Base-by-base conservation (phyloP, 2,113 vertebrate species). In the Odocoileus virginianus region DNA sequence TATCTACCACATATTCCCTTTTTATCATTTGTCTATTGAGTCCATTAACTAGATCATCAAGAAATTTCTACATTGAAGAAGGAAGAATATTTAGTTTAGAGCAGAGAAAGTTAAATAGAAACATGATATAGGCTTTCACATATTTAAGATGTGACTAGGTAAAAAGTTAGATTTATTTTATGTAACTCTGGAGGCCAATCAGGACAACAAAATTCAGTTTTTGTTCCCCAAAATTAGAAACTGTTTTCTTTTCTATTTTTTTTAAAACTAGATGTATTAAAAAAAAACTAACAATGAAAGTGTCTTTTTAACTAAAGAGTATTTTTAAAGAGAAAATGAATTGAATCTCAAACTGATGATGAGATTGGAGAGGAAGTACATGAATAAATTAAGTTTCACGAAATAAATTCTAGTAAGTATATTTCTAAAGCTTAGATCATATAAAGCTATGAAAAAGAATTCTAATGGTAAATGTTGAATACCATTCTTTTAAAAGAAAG, bases 281-380 rank as follows among this genome's bases (percentile, higher is more conserved):
- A 43, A 45, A n/a, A 16, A 7, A 45, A 47, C 6, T 89, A 28
- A 82, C 7, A 83, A 21, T 71, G 33, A 12, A 95, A 87, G 10
- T 78, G 25, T 76, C 6, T 83, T 96, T 7, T 82, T 50, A 91
- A 79, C 4, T 36, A 55, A 7, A 11, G 7, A 71, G 6, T 40
- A 83, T 86, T 90, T 94, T 87, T 14, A 86, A 92, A 87, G 25
- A 82, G 3, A 87, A 96, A 97, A 83, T 84, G 3, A 7, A 92
- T 83, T 84, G 3, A 7, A 94, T 92, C 89, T 96, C 4, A 82
- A 3, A 71, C 10, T 94, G 50, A 87, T 16, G 17, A 25, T 54
- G 8, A 43, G 3, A 2, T 92, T 92, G 28, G 17, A 50, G 45
- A n/a, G 3, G 27, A 92, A 14, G 7, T 47, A 86, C 16, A 76